Base-by-base conservation (phyloP, 2,888 invertebrate genomes). In the Eristalis intricaria region DNA sequence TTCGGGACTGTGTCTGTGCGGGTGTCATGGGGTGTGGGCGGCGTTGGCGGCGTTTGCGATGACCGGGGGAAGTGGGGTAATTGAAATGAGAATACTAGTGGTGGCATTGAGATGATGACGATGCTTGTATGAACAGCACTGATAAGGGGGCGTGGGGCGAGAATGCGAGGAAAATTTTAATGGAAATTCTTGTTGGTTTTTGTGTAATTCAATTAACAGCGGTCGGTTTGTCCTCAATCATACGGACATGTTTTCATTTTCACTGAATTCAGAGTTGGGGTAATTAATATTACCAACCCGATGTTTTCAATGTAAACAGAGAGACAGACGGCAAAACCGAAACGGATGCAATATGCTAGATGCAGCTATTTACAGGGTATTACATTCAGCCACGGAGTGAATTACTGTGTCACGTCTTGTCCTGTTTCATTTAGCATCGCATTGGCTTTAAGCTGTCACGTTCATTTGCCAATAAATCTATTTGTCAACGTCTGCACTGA, bases 161-260 rank as follows among this genome's bases (percentile, higher is more conserved):
- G 26, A 56, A 2, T 50, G 32, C 50, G 66, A 32, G 38, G 60
- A 23, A 19, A 80, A 66, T 84, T 61, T 56, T 81, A 85, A 81
- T 85, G 80, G 73, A 71, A 85, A 76, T 73, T 76, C 76, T 81
- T 77, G 76, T 80, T 84, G 74, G 78, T 80, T 80, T 71, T 79
- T 69, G 58, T 76, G 32, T 73, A 68, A 85, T 76, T 85, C 80
- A 85, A 77, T 85, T 85, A 71, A 71, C 68, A 68, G 68, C 50
- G 70, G 64, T 23, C 50, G 61, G 40, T 85, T 73, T 77, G 63
- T 63, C 76, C 73, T 71, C 84, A 85, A 81, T 77, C 63, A 81
- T 76, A 69, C 26, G 68, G 35, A 76, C 76, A 76, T 65, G 61
- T 73, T 85, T 85, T 71, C 15, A 71, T 84, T 73, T 71, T 50